These are phyloP conservation scores for Amblyopsis rosae DNA, from an alignment of 2,113 vertebrate species.

Conservation along the genomic window DNA sequence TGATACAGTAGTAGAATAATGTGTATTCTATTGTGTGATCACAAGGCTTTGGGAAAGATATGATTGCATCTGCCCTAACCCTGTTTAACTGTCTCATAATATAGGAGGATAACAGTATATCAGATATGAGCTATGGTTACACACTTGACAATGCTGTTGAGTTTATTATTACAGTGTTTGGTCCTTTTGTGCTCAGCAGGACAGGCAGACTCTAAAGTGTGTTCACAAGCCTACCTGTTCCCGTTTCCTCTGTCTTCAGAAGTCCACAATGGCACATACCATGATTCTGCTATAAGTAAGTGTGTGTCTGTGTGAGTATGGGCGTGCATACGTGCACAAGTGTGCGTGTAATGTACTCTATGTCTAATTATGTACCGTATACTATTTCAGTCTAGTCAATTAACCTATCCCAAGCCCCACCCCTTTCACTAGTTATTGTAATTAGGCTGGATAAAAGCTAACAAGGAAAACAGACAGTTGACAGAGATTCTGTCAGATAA, in stretches of 20 bases:
- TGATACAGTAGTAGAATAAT: too few relatives aligned
- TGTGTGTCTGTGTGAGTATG: not conserved
- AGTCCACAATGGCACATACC: conserved; percentile 84
- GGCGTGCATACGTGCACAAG: not conserved
- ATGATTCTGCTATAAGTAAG: conserved; percentile 91
- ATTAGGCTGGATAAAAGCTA: too few relatives aligned
- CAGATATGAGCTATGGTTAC: too few relatives aligned
- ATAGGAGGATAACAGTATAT: too few relatives aligned
- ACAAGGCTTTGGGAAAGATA: not conserved
- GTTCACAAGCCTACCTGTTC: conserved; percentile 88
- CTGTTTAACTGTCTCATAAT: too few relatives aligned
- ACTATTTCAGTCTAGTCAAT: not conserved
- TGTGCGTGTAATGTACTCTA: not conserved
- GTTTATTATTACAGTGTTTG: not conserved
- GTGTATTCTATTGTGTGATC: too few relatives aligned
- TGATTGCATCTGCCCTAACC: too few relatives aligned
- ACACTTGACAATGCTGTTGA: not conserved
- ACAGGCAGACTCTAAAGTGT: conserved; percentile 85
- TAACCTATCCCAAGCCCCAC: too few relatives aligned
- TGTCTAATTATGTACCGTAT: not conserved
- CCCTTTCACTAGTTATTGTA: too few relatives aligned
- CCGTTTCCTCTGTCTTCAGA: conserved; percentile 86
- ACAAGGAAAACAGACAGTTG: too few relatives aligned
- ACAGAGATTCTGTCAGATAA: too few relatives aligned
- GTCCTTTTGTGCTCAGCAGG: conserved; percentile 78